Percentiles rank a stretch among this genome's conserved stretches.
These are phyloP conservation scores for Coregonus suidteri DNA, from an alignment of 2,797 vertebrate species.

Conservation along the genomic window DNA sequence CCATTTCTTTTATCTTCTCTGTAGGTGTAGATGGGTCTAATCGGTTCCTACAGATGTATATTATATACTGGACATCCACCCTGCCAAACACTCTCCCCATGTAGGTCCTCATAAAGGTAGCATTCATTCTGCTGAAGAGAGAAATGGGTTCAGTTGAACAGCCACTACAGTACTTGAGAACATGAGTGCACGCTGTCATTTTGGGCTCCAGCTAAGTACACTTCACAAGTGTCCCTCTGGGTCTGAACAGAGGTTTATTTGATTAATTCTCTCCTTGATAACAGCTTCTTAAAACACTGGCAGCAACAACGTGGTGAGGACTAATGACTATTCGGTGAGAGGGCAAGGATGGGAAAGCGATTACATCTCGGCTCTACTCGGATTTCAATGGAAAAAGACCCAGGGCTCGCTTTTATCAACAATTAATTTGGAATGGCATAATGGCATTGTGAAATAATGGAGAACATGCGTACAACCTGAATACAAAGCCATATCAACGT, in stretches of 20 bases:
- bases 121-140: background rate
- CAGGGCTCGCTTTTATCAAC: background rate
- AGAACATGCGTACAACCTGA: background rate
- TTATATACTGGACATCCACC: constrained; percentile 8
- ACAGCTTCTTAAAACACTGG: constrained; percentile 17
- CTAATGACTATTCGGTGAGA: constrained; percentile 11
- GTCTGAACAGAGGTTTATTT: constrained; percentile 9
- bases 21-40: constrained; percentile 22
- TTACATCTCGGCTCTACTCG: background rate
- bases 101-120: background rate
- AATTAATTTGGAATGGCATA: background rate
- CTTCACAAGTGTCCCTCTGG: constrained; percentile 9
- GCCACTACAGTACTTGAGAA: constrained; percentile 1
- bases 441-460: background rate
- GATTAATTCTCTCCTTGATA: constrained; percentile 3
- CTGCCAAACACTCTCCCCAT: constrained; percentile 3
- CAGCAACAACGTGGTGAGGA: constrained; percentile 9
- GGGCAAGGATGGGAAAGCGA: background rate
- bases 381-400: background rate
- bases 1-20: background rate
- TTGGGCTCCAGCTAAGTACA: constrained; percentile 17
- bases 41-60: constrained; percentile 16
- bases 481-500: background rate
- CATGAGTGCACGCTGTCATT: constrained; percentile 11
- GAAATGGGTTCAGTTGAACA: constrained; percentile 14